A percentile compares a stretch with the other conserved stretches of the same genome.
Conservation (phyloP, 2,113 vertebrate genomes). For the Himantopus leucocephalus region DNA sequence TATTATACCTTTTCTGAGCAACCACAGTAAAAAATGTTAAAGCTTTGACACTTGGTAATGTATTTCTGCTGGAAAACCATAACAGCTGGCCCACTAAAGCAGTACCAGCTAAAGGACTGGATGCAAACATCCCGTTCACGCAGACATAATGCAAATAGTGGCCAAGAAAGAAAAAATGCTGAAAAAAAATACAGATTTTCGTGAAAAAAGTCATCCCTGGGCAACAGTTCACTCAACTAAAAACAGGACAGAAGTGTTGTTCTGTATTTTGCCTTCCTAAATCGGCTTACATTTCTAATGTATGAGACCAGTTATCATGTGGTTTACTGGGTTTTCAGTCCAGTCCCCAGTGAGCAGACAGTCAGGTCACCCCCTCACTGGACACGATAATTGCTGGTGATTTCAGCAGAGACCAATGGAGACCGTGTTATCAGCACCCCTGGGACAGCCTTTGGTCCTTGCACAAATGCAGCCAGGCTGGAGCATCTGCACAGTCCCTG, state of each 20-base stretch:
- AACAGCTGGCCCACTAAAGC: not conserved
- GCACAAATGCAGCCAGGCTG: not conserved
- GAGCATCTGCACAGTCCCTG: rapidly evolving
- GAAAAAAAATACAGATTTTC: not conserved
- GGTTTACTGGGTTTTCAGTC: not conserved
- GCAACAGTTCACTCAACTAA: not conserved
- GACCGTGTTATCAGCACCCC: not conserved
- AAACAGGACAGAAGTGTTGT: not conserved
- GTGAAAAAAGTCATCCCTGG: not conserved
- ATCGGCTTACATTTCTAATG: rapidly evolving
- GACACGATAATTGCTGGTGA: rapidly evolving
- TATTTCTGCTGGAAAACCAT: not conserved
- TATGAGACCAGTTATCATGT: rapidly evolving
- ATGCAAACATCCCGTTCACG: not conserved
- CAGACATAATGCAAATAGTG: not conserved
- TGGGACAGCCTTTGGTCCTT: not conserved
- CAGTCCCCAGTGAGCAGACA: not conserved
- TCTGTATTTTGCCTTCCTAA: not conserved
- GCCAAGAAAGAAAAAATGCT: not conserved
- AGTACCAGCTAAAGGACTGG: not conserved
- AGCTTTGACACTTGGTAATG: not conserved
- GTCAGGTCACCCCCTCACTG: rapidly evolving
- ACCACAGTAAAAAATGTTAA: not conserved
- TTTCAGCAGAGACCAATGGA: not conserved
- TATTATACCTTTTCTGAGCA: not conserved